These are phyloP conservation scores for Notechis scutatus DNA, from an alignment of 2,113 vertebrate genomes.

Conservation along the genomic window DNA sequence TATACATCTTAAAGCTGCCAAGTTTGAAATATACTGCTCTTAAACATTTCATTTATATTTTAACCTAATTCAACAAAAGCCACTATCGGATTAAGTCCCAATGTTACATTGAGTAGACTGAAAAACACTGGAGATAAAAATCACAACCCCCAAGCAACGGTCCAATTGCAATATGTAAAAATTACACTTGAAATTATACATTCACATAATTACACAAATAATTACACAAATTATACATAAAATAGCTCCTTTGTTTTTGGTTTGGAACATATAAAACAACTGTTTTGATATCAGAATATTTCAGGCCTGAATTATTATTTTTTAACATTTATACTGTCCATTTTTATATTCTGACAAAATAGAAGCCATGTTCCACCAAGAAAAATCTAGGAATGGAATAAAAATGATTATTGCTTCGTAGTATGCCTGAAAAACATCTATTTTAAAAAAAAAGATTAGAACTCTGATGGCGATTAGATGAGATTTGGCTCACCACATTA, in stretches of 20 bases:
- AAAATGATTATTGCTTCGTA: background rate
- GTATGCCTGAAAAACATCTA: background rate
- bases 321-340: background rate
- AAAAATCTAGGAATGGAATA: background rate
- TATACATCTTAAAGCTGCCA: no score
- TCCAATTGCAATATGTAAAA: background rate
- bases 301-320: background rate
- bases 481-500: background rate
- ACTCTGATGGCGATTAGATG: background rate
- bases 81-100: background rate
- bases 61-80: background rate
- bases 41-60: background rate
- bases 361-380: background rate
- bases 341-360: background rate
- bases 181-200: background rate
- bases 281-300: background rate
- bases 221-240: background rate
- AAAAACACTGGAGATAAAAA: background rate
- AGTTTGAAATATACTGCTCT: background rate
- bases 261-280: background rate
- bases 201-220: no score
- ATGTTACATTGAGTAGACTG: background rate
- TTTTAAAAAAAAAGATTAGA: background rate
- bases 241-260: background rate
- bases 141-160: background rate